Base-by-base conservation (phyloP, 2,797 vertebrate genomes). In the Protosalanx chinensis region DNA sequence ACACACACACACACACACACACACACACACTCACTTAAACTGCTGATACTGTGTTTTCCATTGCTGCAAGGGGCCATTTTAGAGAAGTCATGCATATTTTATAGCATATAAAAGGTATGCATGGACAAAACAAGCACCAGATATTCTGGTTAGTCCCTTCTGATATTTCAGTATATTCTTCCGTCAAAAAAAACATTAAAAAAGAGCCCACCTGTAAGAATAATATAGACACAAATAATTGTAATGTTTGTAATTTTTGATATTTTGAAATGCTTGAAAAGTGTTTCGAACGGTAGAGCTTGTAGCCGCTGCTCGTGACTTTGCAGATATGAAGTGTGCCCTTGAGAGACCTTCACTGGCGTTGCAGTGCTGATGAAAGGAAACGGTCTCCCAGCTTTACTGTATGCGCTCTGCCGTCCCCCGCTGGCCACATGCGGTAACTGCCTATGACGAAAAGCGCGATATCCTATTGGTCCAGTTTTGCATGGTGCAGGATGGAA, bases 321-420 rank as follows among this genome's bases (percentile, higher is more conserved):
- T 91, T 92, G 91, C 89, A 89, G 91, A 89, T 89, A 88, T 88
- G 84, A 86, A 84, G 85, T 68, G 79, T 88, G 88, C 84, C 91
- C 91, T 92, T 92, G 88, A 90, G 86, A 74, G 83, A 88, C 89
- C 89, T 89, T 90, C 85, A 81, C 80, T 89, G 76, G 81, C 80
- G 84, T 85, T 90, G 88, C 89, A 88, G 89, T 80, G 78, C 75
- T 74, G 76, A 76, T 82, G 74, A 80, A 63, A 71, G 68, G 81
- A 6, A 37, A 37, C 74, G 68, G 68, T 76, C 53, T 61, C 73
- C 49, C 56, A 3, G 5, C 7, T 37, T 70, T 27, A 60, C 63
- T 59, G 57, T 64, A 35, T 33, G 20, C 7, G 49, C 69, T 35
- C 59, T 82, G 77, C 84, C 83, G 82, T 88, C 79, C 67, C 85